Conservation (phyloP, 1,140 invertebrate species). For the Drosophila lacertosa region DNA sequence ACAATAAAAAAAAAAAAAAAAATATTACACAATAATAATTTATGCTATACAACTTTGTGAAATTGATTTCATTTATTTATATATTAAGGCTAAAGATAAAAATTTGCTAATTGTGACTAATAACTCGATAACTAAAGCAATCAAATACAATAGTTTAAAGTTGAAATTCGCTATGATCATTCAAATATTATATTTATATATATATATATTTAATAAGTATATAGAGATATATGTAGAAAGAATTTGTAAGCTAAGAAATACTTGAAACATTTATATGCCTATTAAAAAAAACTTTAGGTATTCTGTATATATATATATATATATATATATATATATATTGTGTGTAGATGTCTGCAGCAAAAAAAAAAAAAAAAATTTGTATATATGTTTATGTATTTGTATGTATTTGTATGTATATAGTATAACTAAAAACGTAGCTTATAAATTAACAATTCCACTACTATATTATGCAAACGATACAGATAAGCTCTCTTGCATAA, state of each 20-base stretch:
- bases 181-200: slow-evolving; percentile 17
- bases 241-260: slow-evolving; percentile 35
- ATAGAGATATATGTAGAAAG: too few relatives aligned
- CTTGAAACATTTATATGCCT: slow-evolving; percentile 31
- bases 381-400: slow-evolving; percentile 8
- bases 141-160: slow-evolving; percentile 38
- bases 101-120: slow-evolving; percentile 83
- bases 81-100: slow-evolving; percentile 45
- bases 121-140: slow-evolving; percentile 51
- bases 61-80: slow-evolving; percentile 52
- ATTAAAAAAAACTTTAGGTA: slow-evolving; percentile 41
- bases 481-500: slow-evolving; percentile 63
- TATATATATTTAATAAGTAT: not conserved
- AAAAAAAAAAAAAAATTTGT: slow-evolving; percentile 40
- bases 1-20: slow-evolving; percentile 30
- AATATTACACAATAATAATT: slow-evolving; percentile 65
- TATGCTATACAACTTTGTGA: slow-evolving; percentile 71
- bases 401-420: slow-evolving; percentile 24
- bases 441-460: slow-evolving; percentile 73
- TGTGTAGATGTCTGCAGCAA: not conserved
- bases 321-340: slow-evolving; percentile 8
- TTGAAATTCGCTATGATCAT: slow-evolving; percentile 49
- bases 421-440: slow-evolving; percentile 66
- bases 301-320: slow-evolving; percentile 9
- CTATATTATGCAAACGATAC: slow-evolving; percentile 67